phyloP scores from a whole-genome alignment of 2,888 invertebrate species.

The Myopa testacea region DNA sequence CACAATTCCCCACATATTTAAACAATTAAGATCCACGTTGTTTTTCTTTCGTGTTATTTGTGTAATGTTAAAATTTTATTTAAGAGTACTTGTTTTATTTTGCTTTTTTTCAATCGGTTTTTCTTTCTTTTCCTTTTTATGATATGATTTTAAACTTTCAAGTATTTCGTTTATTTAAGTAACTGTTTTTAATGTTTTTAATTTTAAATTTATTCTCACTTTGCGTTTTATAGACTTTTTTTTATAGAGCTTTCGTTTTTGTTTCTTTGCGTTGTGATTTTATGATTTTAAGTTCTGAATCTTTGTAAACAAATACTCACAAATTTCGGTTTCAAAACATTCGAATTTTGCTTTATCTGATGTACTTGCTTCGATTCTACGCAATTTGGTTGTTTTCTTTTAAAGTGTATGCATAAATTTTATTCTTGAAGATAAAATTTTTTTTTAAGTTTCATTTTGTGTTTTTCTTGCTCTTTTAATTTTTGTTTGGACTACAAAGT shows the following conservation, averaged over 20 bases:
- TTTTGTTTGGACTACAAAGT: constrained; percentile 42
- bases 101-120: constrained; percentile 48
- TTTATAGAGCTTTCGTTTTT: constrained; percentile 42
- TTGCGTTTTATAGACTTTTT: constrained; percentile 30
- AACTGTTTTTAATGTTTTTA: constrained; percentile 36
- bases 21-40: constrained; percentile 47
- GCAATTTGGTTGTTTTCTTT: not conserved
- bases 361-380: too few species aligned
- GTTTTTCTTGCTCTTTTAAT: constrained; percentile 37
- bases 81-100: constrained; percentile 39
- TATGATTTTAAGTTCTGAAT: too few species aligned
- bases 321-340: constrained; percentile 15
- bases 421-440: constrained; percentile 30
- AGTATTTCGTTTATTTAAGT: constrained; percentile 44
- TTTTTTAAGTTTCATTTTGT: constrained; percentile 36
- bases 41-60: not conserved
- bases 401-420: constrained; percentile 36
- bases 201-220: constrained; percentile 32
- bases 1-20: constrained; percentile 64
- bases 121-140: constrained; percentile 49
- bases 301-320: not conserved
- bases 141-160: constrained; percentile 57
- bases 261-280: not conserved
- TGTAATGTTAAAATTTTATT: constrained; percentile 50
- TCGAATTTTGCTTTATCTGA: not conserved